These are phyloP conservation scores for Microtus oregoni DNA, from an alignment of 2,113 vertebrate genomes.

Conservation along the genomic window DNA sequence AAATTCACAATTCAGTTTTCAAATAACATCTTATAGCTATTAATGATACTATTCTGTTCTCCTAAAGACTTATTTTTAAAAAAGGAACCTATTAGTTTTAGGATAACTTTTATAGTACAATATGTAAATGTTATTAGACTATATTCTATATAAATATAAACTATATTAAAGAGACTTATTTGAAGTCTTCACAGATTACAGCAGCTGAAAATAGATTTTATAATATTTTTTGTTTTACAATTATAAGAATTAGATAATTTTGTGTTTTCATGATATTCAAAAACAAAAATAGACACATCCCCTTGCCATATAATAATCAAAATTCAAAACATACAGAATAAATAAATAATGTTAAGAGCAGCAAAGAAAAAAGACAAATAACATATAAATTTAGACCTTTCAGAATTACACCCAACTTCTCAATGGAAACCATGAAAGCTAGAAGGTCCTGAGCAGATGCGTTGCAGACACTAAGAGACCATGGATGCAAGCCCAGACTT, in stretches of 20 bases:
- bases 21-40: conserved; percentile 50
- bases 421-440: too few relatives aligned
- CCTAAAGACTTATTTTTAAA: neutral
- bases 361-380: too few relatives aligned
- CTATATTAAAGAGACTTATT: neutral
- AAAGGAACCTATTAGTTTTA: neutral
- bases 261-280: neutral
- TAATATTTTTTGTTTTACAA: neutral
- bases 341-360: too few relatives aligned
- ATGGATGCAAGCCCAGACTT: too few relatives aligned
- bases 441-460: too few relatives aligned
- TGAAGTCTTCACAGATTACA: neutral
- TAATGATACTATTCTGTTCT: neutral
- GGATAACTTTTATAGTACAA: conserved; percentile 24
- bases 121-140: neutral
- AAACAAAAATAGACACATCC: too few relatives aligned
- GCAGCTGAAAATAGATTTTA: neutral
- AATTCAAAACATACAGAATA: too few relatives aligned
- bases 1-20: conserved; percentile 43
- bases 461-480: too few relatives aligned
- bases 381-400: too few relatives aligned
- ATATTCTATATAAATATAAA: neutral
- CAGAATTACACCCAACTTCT: too few relatives aligned
- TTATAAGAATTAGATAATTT: neutral
- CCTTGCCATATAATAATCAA: too few relatives aligned